A percentile compares a stretch with the other conserved stretches of the same genome.
Evolutionary conservation across 2,113 vertebrate genomes (phyloP).

Genomic region (Bujurquina vittata): DNA sequence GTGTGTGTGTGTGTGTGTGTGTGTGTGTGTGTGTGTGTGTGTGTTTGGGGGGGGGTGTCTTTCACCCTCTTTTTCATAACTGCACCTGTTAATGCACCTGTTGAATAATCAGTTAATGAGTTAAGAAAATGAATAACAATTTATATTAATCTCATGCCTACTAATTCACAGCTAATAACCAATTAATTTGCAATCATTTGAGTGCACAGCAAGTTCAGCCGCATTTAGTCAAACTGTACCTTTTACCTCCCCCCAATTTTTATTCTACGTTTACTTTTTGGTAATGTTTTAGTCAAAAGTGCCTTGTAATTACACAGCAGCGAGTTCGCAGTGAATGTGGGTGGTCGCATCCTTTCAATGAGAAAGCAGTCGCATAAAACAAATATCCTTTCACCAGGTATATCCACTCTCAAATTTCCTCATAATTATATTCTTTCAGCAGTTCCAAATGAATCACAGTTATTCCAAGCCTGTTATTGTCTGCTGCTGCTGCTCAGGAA

Average conservation of each 20-base stretch:
- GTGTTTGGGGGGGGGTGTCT: neutral
- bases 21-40: no score
- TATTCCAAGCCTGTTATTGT: conserved; percentile 64
- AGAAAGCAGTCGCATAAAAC: conserved; percentile 41
- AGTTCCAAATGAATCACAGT: conserved; percentile 65
- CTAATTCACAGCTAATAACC: neutral
- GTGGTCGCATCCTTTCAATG: conserved; percentile 48
- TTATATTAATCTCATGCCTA: neutral
- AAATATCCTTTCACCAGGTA: conserved; percentile 63
- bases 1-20: neutral
- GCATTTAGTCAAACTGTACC: neutral
- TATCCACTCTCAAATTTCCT: conserved; percentile 48
- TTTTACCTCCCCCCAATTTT: neutral
- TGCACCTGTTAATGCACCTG: neutral
- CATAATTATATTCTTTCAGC: conserved; percentile 62
- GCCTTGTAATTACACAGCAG: conserved; percentile 59
- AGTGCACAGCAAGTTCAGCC: neutral
- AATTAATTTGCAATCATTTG: neutral
- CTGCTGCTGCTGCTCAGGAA: conserved; percentile 29
- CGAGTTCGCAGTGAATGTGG: conserved; percentile 25
- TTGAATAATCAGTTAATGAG: neutral
- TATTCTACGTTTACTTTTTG: conserved; percentile 8
- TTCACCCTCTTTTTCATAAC: neutral
- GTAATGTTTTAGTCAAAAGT: conserved; percentile 23
- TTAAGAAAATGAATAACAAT: neutral